These are phyloP conservation scores for Xiphydria camelus DNA, from an alignment of 2,888 invertebrate genomes.

Conservation along the genomic window DNA sequence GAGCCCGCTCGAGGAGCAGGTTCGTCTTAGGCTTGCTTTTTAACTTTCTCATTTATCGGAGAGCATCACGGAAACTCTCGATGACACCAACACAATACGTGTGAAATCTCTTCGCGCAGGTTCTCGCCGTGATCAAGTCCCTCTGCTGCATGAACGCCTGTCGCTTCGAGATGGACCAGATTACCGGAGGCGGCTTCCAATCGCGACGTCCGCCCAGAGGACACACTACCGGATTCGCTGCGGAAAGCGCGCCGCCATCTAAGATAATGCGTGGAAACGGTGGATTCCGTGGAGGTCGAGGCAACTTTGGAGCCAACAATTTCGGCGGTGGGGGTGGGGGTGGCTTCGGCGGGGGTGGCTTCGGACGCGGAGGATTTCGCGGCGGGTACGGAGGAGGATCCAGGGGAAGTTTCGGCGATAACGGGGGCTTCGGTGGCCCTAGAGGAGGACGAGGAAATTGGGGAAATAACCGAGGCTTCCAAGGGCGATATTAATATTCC, in stretches of 20 bases:
- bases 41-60: too few relatives aligned
- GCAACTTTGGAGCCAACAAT: slow-evolving; percentile 19
- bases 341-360: slow-evolving; percentile 31
- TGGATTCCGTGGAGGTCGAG: slow-evolving; percentile 27
- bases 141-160: slow-evolving; percentile 80
- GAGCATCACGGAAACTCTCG: too few relatives aligned
- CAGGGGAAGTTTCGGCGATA: slow-evolving; percentile 37
- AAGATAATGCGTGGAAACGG: slow-evolving; percentile 54
- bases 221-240: slow-evolving; percentile 43
- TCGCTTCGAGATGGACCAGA: slow-evolving; percentile 67
- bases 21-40: too few relatives aligned
- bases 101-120: too few relatives aligned
- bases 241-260: slow-evolving; percentile 47
- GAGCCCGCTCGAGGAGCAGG: slow-evolving; percentile 67
- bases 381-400: slow-evolving; percentile 30
- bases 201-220: slow-evolving; percentile 61
- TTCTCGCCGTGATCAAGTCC: slow-evolving; percentile 71
- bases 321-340: slow-evolving; percentile 27
- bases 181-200: slow-evolving; percentile 60
- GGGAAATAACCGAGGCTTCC: slow-evolving; percentile 15
- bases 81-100: too few relatives aligned
- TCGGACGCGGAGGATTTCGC: slow-evolving; percentile 29
- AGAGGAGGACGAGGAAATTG: slow-evolving; percentile 34
- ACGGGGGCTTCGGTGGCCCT: slow-evolving; percentile 42
- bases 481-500: slow-evolving; percentile 10